Base-by-base conservation (phyloP, 2,797 vertebrate genomes). In the Melanotaenia parkinsoni region DNA sequence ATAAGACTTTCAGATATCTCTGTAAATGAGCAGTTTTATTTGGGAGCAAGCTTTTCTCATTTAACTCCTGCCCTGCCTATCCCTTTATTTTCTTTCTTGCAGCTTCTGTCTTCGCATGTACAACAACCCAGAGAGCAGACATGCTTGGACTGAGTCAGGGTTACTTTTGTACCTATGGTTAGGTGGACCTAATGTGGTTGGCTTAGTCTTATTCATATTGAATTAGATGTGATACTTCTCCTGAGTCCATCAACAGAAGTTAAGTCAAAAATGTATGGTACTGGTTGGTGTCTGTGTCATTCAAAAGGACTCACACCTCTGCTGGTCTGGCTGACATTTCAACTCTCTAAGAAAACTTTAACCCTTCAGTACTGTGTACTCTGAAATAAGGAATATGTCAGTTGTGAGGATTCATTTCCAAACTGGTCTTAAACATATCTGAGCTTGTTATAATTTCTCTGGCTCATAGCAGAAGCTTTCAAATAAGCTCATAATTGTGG, bases 391-490 rank as follows among this genome's bases (percentile, higher is more conserved):
- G 72, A 84, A 80, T 54, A 74, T 28, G 64, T 83, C 80, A 87
- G 81, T 77, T 83, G 70, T 22, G 28, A 76, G 75, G 80, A 90
- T 91, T 88, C 90, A 84, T 85, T 85, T 76, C 84, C 88, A 89
- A 88, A 90, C 85, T 92, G 88, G 89, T 91, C 82, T 90, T 89
- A 90, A 92, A 88, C 74, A 77, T 77, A 83, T 89, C 85, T 77
- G 83, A 87, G 82, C 87, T 87, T 87, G 80, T 86, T 89, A 88
- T 88, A 84, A 87, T 90, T 86, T 81, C 82, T 71, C 63, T 58
- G 60, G 50, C 53, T 77, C 70, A 78, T 76, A 51, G 72, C 58
- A 0, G 76, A 54, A 60, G 70, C 54, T 80, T 90, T 89, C 78
- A 89, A 83, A 86, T 80, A 77, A 59, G 74, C 80, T 74, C 76